Evolutionary conservation across 1,140 invertebrate genomes (phyloP).

Genomic region (Macrostomum lignano): DNA sequence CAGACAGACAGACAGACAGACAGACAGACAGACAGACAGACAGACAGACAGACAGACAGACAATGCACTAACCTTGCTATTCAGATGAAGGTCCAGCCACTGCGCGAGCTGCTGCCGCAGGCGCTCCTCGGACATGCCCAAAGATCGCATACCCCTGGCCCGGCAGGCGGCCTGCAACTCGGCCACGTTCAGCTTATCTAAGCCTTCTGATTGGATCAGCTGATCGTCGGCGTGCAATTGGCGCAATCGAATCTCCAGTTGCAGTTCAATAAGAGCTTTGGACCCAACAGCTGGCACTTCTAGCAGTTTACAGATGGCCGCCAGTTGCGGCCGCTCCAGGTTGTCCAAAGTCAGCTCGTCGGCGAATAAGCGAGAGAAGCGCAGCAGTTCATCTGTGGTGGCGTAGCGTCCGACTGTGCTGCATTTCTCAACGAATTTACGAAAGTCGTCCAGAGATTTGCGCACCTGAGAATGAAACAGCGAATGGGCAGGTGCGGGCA

Average conservation of each 20-base stretch:
- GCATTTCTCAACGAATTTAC: too few species aligned
- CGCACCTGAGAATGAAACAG: too few species aligned
- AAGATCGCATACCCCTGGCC: slow-evolving; percentile 75
- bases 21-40: too few species aligned
- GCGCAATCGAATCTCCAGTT: slow-evolving; percentile 62
- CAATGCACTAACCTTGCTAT: slow-evolving; percentile 24
- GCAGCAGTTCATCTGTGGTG: slow-evolving; percentile 92
- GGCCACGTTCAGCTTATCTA: slow-evolving; percentile 51
- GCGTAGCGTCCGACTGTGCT: too few species aligned
- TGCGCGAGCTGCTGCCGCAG: slow-evolving; percentile 55
- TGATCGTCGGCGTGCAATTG: slow-evolving; percentile 70
- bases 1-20: too few species aligned
- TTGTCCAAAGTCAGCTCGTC: slow-evolving; percentile 97
- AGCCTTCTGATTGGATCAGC: slow-evolving; percentile 75
- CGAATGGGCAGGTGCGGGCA: too few species aligned
- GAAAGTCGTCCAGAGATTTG: too few species aligned
- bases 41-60: too few species aligned
- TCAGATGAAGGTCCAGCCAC: slow-evolving; percentile 79
- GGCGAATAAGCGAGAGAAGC: slow-evolving; percentile 77
- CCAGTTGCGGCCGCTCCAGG: slow-evolving; percentile 51
- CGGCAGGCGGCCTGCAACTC: slow-evolving; percentile 77
- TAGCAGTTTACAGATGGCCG: slow-evolving; percentile 66
- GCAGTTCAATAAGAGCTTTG: slow-evolving; percentile 60
- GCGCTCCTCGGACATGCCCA: slow-evolving; percentile 62
- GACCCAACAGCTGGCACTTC: slow-evolving; percentile 30